Conservation (phyloP, 1,140 invertebrate genomes). For the Euura lappo region DNA sequence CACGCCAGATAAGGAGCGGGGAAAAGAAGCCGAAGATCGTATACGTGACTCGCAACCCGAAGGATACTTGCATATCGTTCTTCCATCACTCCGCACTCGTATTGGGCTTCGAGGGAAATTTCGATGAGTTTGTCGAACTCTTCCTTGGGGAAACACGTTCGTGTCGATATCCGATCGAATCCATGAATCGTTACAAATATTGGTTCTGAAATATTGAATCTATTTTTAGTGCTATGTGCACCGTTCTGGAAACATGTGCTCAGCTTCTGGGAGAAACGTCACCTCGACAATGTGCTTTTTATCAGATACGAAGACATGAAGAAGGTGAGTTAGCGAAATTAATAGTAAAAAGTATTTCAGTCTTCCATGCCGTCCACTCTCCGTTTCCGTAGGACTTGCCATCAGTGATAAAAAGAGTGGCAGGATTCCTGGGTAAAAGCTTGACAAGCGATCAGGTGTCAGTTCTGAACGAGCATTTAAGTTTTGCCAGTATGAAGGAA, state of each 20-base stretch:
- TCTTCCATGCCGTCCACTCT: slow-evolving; percentile 35
- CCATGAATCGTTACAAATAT: neutral
- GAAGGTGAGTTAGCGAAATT: slow-evolving; percentile 42
- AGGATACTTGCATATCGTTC: slow-evolving; percentile 80
- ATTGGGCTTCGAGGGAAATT: slow-evolving; percentile 66
- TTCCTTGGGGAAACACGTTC: slow-evolving; percentile 65
- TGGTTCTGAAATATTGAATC: neutral
- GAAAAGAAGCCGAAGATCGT: slow-evolving; percentile 68
- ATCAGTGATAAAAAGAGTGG: slow-evolving; percentile 63
- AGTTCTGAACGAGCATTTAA: slow-evolving; percentile 64
- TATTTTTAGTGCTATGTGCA: slow-evolving; percentile 58
- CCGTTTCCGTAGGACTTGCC: slow-evolving; percentile 60
- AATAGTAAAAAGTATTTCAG: neutral
- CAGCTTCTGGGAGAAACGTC: slow-evolving; percentile 64
- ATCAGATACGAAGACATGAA: slow-evolving; percentile 74
- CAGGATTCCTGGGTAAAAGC: slow-evolving; percentile 64
- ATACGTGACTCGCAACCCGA: slow-evolving; percentile 81
- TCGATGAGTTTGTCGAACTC: slow-evolving; percentile 69
- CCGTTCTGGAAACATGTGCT: slow-evolving; percentile 69
- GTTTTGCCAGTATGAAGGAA: slow-evolving; percentile 72
- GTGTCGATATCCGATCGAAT: neutral
- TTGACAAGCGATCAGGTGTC: slow-evolving; percentile 61
- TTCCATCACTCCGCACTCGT: slow-evolving; percentile 73
- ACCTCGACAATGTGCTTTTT: slow-evolving; percentile 66
- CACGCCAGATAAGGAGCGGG: slow-evolving; percentile 62